Evolutionary conservation across 2,888 invertebrate genomes (phyloP), one percentile per base, ranked within the genome.

Genomic region (Diadegma fenestrale): DNA sequence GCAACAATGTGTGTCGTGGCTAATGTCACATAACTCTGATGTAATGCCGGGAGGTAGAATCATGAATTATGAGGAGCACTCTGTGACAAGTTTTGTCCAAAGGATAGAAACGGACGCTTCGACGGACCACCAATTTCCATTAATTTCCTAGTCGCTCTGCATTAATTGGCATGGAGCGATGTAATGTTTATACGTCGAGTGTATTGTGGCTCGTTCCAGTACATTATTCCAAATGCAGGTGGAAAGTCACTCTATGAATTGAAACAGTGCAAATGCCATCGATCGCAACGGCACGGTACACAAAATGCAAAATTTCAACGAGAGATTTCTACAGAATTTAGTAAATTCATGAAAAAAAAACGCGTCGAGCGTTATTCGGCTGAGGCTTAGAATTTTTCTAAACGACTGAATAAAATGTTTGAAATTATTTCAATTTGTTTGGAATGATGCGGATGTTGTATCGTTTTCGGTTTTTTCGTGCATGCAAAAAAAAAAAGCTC

Each of bases 121-220:
- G 37, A 71, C 61, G 79, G 22, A 72, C 48, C 63, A 51, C 63
- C 71, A 72, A 63, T 80, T 71, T 71, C 71, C 79, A 79, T 79
- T 69, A 80, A 71, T 72, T 80, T 63, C 71, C 33, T 37, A 43
- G 54, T 64, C 71, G 48, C 19, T 72, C n/a, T 51, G 26, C 33
- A 72, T 80, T 72, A 80, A 80, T 80, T 72, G 64, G 51, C 51
- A 37, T 41, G 37, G 51, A 41, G 10, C 26, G 22, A 33, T 41
- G 45, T 45, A 63, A 45, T 63, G 48, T 48, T 26, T 14, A 14
- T 41, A 10, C 1, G 12, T 14, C 37, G 69, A 19, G 81, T 51
- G 66, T 41, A 41, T 61, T n/a, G n/a, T 19, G 48, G 30, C 72
- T 72, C 64, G 48, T 30, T 8, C 7, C 26, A 37, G 76, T 51